Evolutionary conservation across 2,888 invertebrate species (phyloP), one percentile per base, ranked within the genome.

Genomic region (Idaea biselata): DNA sequence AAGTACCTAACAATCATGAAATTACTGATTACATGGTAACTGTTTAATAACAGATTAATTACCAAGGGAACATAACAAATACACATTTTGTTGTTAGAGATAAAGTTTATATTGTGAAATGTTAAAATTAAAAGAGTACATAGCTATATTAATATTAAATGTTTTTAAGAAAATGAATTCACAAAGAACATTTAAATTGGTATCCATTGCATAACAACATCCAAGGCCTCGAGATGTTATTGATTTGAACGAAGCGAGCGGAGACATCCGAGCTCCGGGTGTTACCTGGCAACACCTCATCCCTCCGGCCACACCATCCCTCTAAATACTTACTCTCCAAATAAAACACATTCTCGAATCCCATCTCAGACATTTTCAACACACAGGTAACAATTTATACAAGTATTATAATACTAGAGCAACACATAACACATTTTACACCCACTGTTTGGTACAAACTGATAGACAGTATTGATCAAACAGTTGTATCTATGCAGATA

Each of bases 221-320:
- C 88, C 75, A 68, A 77, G 78, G 81, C 76, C 84, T 83, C 80
- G 86, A 90, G 89, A 88, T 87, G 83, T 87, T 91, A 91, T 92
- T 91, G 91, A 91, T 91, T 89, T 87, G 87, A 72, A 78, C 72
- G 78, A 80, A 79, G 81, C 80, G 79, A 75, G 77, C 81, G 80
- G 76, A 77, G 83, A 81, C 82, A 84, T 83, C 81, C 8, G 44
- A 82, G 82, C 82, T 79, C 73, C 79, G 89, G 84, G 85, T 73
- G 91, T 92, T 84, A 80, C 91, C 88, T 71, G 85, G 91, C 91
- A 91, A 91, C 92, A 89, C 88, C 88, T 87, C 87, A 82, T 86
- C 87, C 86, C 89, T 82, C 83, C 80, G 72, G 18, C 77, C 77
- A 84, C 83, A 80, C 77, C 73, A 73, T 81, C 79, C 76, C 78